Evolutionary conservation across 1,140 invertebrate genomes (phyloP), one percentile per base, ranked within the genome.

Genomic region (Drosophila elegans): DNA sequence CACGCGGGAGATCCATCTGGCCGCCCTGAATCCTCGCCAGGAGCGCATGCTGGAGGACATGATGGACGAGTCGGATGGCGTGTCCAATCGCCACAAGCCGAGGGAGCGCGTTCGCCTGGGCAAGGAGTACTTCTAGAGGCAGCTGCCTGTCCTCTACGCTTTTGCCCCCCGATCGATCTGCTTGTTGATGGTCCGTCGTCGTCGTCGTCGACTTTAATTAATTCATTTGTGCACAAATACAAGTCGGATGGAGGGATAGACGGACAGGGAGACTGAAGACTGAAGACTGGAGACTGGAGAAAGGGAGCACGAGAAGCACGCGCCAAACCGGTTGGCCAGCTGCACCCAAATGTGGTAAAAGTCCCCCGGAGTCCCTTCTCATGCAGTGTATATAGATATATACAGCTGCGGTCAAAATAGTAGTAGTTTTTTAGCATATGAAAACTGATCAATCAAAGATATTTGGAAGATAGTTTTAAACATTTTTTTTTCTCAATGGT

Each of bases 301-400:
- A 9, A 48, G 32, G 46, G 51, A 32, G 46, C 39, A 27, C 59
- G 39, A 39, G 38, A 41, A 32, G 56, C 84, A 88, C 84, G 85
- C 84, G 84, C 80, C 84, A 78, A 84, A 88, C 84, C 84, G 84
- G 84, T 88, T 80, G 38, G 68, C 42, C 84, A 89, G 84, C 84
- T 88, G 84, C 80, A 89, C 84, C 84, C 84, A 84, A 88, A 80
- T 64, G 73, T 76, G 42, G 42, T 29, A 29, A 16, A 21, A 21
- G n/a, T 56, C 45, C 49, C 34, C 39, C 38, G 29, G 48, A 41
- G 25, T 34, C 25, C 39, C 46, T 25, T 4, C 38, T 1, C n/a
- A 16, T 32, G 16, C 16, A 21, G 16, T 21, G 1, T 1, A 10
- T 10, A 3, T 21, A 21, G 16, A 21, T 21, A 21, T 21, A 21